Percentiles rank a stretch among this genome's conserved stretches.
Conservation (phyloP, 2,888 invertebrate genomes). For the Rotaria macrura region DNA sequence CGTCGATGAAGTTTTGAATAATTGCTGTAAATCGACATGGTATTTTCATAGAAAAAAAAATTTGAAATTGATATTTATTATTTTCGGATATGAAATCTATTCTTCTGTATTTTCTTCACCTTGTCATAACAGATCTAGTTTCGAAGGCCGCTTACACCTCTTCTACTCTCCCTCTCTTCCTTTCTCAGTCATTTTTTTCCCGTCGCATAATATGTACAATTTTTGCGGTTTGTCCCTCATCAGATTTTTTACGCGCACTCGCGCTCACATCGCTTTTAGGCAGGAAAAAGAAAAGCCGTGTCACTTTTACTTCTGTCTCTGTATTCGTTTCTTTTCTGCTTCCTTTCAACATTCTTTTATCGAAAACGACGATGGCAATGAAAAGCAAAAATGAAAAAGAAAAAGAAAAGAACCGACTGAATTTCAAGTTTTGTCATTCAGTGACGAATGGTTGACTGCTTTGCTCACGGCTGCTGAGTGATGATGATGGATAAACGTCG, state of each 20-base stretch:
- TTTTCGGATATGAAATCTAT: not conserved
- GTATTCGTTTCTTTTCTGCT: not conserved
- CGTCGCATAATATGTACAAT: not conserved
- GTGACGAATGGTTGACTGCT: not conserved
- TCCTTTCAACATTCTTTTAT: not conserved
- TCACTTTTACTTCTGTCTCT: not conserved
- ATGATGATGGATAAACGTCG: not conserved
- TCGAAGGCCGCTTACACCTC: not conserved
- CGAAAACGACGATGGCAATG: not conserved
- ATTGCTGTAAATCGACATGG: not conserved
- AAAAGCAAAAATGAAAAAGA: not conserved
- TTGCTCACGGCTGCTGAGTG: not conserved
- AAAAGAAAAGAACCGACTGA: not conserved
- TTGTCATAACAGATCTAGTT: constrained; percentile 1
- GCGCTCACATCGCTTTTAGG: not conserved
- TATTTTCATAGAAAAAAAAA: not conserved
- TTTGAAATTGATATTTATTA: not conserved
- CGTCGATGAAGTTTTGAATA: not conserved
- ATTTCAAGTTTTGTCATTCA: not conserved
- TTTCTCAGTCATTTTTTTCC: not conserved
- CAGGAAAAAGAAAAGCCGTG: not conserved
- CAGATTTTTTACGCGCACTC: not conserved
- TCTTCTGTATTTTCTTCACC: constrained; percentile 20
- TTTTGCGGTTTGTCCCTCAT: not conserved
- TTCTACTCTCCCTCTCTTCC: not conserved